A percentile compares a stretch with the other conserved stretches of the same genome.
Evolutionary conservation across 2,888 invertebrate genomes (phyloP).

Genomic region (Lacanobia oleracea): DNA sequence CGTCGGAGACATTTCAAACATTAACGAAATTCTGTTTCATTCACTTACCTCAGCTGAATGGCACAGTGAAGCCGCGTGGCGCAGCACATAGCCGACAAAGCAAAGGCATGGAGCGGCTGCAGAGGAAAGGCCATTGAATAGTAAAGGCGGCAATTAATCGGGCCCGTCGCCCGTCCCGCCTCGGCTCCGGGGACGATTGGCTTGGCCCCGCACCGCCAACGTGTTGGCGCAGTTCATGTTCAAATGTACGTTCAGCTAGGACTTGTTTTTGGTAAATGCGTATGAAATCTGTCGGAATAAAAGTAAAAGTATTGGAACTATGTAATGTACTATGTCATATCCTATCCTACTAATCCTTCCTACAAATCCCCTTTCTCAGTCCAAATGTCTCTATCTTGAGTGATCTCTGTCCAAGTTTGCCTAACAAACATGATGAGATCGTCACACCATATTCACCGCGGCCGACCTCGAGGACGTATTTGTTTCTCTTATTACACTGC

Average conservation of each 20-base stretch:
- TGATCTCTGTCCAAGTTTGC: too few relatives aligned
- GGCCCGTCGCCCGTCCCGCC: conserved; percentile 30
- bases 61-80: conserved; percentile 19
- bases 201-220: conserved; percentile 29
- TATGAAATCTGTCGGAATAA: too few relatives aligned
- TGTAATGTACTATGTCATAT: too few relatives aligned
- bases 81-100: conserved; percentile 23
- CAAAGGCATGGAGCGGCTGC: conserved; percentile 16
- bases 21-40: conserved; percentile 2
- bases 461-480: too few relatives aligned
- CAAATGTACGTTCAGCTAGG: background rate
- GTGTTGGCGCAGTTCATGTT: background rate
- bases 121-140: conserved; percentile 58
- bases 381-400: too few relatives aligned
- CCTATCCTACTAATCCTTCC: too few relatives aligned
- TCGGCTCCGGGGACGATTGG: conserved; percentile 31
- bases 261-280: too few relatives aligned
- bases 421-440: too few relatives aligned
- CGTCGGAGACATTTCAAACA: background rate
- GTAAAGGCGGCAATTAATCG: conserved; percentile 59
- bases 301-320: too few relatives aligned
- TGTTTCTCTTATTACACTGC: too few relatives aligned
- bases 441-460: too few relatives aligned
- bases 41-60: background rate
- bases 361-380: too few relatives aligned